phyloP scores from a whole-genome alignment of 2,888 invertebrate genomes.

The Saturnia pavonia region DNA sequence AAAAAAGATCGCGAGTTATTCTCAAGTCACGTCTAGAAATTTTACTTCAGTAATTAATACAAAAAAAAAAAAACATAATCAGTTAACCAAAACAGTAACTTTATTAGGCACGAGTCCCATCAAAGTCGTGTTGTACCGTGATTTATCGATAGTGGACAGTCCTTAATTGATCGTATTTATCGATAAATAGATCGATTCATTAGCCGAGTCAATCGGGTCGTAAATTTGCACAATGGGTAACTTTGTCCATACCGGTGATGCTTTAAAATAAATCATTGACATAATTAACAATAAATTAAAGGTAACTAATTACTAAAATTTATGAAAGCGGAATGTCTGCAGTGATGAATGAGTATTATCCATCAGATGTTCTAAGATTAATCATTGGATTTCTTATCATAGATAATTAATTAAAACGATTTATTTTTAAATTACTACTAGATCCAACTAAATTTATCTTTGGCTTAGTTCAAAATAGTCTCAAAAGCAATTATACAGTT shows the following conservation, averaged over 20 bases:
- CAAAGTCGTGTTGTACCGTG: constrained; percentile 47
- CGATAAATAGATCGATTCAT: constrained; percentile 55
- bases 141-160: constrained; percentile 49
- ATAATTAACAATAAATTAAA: constrained; percentile 14
- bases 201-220: constrained; percentile 35
- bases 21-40: background rate
- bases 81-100: constrained; percentile 24
- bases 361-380: background rate
- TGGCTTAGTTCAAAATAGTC: no score
- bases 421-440: no score
- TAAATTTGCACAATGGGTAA: constrained; percentile 40
- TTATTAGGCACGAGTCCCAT: constrained; percentile 41
- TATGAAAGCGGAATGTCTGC: background rate
- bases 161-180: constrained; percentile 59
- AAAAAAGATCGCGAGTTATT: no score
- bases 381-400: background rate
- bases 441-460: no score
- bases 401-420: background rate
- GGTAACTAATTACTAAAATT: constrained; percentile 13
- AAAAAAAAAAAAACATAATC: constrained; percentile 1
- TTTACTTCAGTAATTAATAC: background rate
- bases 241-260: constrained; percentile 46
- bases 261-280: constrained; percentile 24
- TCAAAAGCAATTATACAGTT: no score
- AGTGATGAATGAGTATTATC: constrained; percentile 13